Percentiles rank a stretch among this genome's conserved stretches.
Conservation (phyloP, 2,888 invertebrate genomes). For the Eupeodes latifasciatus region DNA sequence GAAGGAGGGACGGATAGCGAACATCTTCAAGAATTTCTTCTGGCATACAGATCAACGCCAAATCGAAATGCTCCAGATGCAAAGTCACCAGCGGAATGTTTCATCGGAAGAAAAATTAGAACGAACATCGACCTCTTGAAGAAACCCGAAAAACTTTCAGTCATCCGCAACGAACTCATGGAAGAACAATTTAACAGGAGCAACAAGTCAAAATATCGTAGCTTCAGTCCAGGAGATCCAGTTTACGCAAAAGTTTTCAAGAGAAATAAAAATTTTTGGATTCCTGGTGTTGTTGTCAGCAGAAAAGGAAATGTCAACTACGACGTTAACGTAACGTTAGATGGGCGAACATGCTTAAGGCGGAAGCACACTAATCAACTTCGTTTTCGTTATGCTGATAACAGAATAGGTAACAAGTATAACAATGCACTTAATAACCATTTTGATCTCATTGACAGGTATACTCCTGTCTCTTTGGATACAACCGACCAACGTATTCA, state of each 20-base stretch:
- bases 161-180: not conserved
- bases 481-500: not conserved
- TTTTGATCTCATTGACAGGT: not conserved
- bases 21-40: slow-evolving; percentile 29
- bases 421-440: not conserved
- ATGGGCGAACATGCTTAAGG: slow-evolving; percentile 9
- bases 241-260: slow-evolving; percentile 3
- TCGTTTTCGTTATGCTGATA: slow-evolving; percentile 16
- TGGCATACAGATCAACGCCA: slow-evolving; percentile 15
- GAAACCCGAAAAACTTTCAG: not conserved
- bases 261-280: slow-evolving; percentile 17
- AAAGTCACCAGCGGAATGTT: slow-evolving; percentile 10
- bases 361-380: slow-evolving; percentile 19
- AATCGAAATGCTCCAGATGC: slow-evolving; percentile 16
- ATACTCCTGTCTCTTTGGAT: not conserved
- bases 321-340: not conserved
- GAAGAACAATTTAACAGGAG: slow-evolving; percentile 19
- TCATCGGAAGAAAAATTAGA: slow-evolving; percentile 8
- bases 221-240: slow-evolving; percentile 9
- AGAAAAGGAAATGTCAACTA: slow-evolving; percentile 40
- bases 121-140: slow-evolving; percentile 11
- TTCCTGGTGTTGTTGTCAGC: slow-evolving; percentile 20
- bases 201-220: slow-evolving; percentile 5
- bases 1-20: slow-evolving; percentile 11
- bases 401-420: slow-evolving; percentile 3